Evolutionary conservation across 1,140 invertebrate genomes (phyloP), one percentile per base, ranked within the genome.

Genomic region (Onthophagus taurus): DNA sequence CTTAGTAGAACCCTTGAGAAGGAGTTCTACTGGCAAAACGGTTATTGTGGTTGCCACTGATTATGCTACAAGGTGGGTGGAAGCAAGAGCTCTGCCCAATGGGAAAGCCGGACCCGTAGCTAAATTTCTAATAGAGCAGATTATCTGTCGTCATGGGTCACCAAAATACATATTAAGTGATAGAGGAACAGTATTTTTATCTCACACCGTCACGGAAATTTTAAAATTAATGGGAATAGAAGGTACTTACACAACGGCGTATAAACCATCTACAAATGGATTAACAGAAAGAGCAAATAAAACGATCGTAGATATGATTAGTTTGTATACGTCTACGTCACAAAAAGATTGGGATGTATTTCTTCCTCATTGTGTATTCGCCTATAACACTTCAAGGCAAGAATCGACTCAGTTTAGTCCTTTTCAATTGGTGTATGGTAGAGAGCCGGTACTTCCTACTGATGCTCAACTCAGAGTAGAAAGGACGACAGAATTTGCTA

Each of bases 101-200:
- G 43, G 20, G 14, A 45, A 45, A 29, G 33, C 33, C 11, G 43
- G 21, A 20, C 44, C 24, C 1, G 47, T 58, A 17, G 54, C 49
- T 5, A 46, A 54, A 43, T 52, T 57, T 48, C 14, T 55, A 9
- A 8, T 58, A 11, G 44, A 54, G 31, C 31, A 45, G 17, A 52
- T 58, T 16, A 54, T 58, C 12, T 31, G 20, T 12, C 4, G 36
- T 2, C 44, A 38, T 30, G 44, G 44, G 7, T 3, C 20, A 16
- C 43, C 43, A 29, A 37, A 18, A 2, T 6, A 3, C 16, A 9
- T 37, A 37, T 9, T 37, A 12, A 17, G 35, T 19, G 14, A 37
- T 13, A 37, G 18, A 41, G 38, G 38, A n/a, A 41, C 38, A 41
- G 23, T 41, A 21, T 35, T 44, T 29, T 13, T 31, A 16, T 31